These are phyloP conservation scores for Archilochus colubris DNA, from an alignment of 2,113 vertebrate genomes.

Conservation along the genomic window DNA sequence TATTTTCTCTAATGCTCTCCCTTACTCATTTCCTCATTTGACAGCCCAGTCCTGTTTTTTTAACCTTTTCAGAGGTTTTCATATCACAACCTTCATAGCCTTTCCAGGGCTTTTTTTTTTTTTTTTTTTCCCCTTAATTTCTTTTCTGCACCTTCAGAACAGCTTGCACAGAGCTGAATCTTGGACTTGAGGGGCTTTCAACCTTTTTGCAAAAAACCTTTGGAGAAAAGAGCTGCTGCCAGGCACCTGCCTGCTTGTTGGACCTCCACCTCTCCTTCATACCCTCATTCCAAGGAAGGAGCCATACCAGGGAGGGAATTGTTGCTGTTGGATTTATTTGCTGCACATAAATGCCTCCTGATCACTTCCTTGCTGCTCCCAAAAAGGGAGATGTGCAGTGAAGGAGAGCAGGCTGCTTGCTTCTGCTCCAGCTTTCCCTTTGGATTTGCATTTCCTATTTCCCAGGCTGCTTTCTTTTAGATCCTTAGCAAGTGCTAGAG, in stretches of 20 bases:
- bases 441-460: neutral
- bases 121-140: no score
- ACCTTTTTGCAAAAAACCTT: neutral
- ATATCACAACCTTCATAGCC: neutral
- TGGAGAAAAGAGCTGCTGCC: neutral
- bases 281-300: neutral
- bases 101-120: neutral
- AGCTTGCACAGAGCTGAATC: neutral
- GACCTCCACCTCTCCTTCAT: neutral
- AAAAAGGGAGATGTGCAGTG: neutral
- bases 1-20: conserved; percentile 16
- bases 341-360: conserved; percentile 54
- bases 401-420: neutral
- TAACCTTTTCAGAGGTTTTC: neutral
- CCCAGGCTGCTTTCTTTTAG: neutral
- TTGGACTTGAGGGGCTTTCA: neutral
- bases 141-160: neutral
- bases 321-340: conserved; percentile 32
- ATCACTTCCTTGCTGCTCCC: conserved; percentile 52
- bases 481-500: neutral
- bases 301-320: neutral
- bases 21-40: conserved; percentile 17
- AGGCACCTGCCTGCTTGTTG: neutral
- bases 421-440: neutral
- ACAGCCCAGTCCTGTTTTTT: neutral